These are phyloP conservation scores for Thamnophis elegans DNA, from an alignment of 2,797 vertebrate genomes.

Conservation along the genomic window DNA sequence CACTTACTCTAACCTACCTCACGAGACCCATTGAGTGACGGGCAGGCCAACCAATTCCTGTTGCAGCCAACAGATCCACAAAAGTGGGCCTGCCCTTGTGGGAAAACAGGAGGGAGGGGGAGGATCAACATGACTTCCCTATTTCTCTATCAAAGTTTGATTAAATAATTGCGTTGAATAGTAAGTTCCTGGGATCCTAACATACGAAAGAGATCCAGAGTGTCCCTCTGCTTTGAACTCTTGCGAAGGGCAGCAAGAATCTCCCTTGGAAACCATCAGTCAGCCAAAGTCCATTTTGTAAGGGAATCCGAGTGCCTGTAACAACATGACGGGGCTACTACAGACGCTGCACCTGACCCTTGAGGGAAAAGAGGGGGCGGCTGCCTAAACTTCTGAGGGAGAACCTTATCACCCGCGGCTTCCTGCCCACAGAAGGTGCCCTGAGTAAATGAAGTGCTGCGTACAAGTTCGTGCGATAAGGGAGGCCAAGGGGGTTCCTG, in stretches of 20 bases:
- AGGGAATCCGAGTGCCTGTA: constrained; percentile 64
- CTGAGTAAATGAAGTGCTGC: constrained; percentile 69
- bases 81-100: not conserved
- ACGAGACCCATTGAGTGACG: not conserved
- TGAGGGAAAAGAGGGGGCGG: constrained; percentile 55
- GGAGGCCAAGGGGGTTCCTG: constrained; percentile 56
- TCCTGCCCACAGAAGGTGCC: constrained; percentile 38
- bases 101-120: not conserved
- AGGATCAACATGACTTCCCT: not conserved
- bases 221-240: constrained; percentile 68
- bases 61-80: not conserved
- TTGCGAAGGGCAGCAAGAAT: constrained; percentile 63
- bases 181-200: constrained; percentile 63
- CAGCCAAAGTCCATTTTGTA: constrained; percentile 54
- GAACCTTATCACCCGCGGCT: constrained; percentile 56
- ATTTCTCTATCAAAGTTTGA: constrained; percentile 22
- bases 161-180: constrained; percentile 51
- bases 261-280: constrained; percentile 58
- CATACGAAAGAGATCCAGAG: constrained; percentile 65
- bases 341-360: constrained; percentile 67
- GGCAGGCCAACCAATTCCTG: not conserved
- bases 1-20: not conserved
- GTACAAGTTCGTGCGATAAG: constrained; percentile 59
- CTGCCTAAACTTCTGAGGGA: constrained; percentile 57
- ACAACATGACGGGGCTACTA: constrained; percentile 61